These are phyloP conservation scores for Brachyhypopomus occidentalis DNA, from an alignment of 2,113 vertebrate species.

Conservation along the genomic window DNA sequence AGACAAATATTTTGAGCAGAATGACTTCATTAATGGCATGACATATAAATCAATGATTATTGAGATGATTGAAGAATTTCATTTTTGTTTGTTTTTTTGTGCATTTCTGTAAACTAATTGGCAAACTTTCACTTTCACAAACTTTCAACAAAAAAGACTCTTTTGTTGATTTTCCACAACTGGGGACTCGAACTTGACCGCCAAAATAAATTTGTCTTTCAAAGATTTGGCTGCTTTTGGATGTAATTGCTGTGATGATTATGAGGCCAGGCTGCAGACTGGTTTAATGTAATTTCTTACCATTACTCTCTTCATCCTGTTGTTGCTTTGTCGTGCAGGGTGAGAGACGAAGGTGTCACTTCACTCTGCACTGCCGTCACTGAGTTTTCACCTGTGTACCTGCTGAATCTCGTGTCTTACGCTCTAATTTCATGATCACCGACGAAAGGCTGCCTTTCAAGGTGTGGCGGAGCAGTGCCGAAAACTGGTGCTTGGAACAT, in stretches of 20 bases:
- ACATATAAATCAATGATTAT: too few species aligned
- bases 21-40: too few species aligned
- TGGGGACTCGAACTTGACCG: neutral
- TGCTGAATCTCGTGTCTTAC: neutral
- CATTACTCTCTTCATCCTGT: neutral
- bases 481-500: too few species aligned
- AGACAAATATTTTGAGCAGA: too few species aligned
- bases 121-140: neutral
- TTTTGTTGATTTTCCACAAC: neutral
- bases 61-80: too few species aligned
- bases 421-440: neutral
- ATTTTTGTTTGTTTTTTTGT: too few species aligned
- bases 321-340: neutral
- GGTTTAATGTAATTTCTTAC: neutral
- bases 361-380: neutral
- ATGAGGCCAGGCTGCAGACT: neutral
- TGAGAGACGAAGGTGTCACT: too few species aligned
- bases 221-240: neutral
- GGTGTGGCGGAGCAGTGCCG: too few species aligned
- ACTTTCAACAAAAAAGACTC: too few species aligned
- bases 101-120: neutral
- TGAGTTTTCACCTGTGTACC: neutral
- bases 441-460: neutral
- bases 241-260: neutral
- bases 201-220: neutral